Base-by-base conservation (phyloP, 1,140 invertebrate genomes). In the Drosophila athabasca region DNA sequence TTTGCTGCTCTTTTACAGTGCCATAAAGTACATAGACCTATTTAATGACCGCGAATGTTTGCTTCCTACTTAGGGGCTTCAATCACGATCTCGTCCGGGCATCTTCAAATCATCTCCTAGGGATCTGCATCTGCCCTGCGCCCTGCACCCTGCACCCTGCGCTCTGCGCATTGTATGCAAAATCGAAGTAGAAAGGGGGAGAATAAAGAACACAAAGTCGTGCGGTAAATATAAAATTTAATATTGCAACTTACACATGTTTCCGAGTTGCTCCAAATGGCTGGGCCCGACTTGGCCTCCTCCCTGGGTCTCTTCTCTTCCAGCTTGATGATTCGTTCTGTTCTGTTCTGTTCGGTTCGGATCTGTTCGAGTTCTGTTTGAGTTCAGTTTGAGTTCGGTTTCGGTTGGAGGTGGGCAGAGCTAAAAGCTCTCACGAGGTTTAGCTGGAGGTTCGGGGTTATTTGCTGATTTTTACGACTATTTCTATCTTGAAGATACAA, bases 211-310 rank as follows among this genome's bases (percentile, higher is more conserved):
- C 44, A 72, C 29, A 57, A 57, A 85, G 73, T 78, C 82, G 82
- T 85, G 82, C 78, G 74, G 74, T 87, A 82, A 82, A 87, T 87
- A 85, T 85, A 82, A 85, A 85, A 85, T 85, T 85, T 85, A 87
- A 82, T 85, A 87, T 87, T 81, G 61, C 64, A 52, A 57, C 81
- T 76, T 76, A 64, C 61, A 79, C 59, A 73, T 62, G 49, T 66
- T 61, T 51, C 57, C 41, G 29, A 45, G 65, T 65, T 69, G 64
- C 45, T 54, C 44, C 62, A 64, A 58, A 60, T 67, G 53, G 54
- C 44, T 51, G 17, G 41, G 22, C n/a, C 15, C 48, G 29, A 48
- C 19, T 44, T 57, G 52, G 46, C 29, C 48, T 62, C 8, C 31
- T 35, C 11, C 35, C 35, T 39, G 11, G 35, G 35, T 5, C 35